phyloP scores from a whole-genome alignment of 2,888 invertebrate species.

The Byasa hedistus region DNA sequence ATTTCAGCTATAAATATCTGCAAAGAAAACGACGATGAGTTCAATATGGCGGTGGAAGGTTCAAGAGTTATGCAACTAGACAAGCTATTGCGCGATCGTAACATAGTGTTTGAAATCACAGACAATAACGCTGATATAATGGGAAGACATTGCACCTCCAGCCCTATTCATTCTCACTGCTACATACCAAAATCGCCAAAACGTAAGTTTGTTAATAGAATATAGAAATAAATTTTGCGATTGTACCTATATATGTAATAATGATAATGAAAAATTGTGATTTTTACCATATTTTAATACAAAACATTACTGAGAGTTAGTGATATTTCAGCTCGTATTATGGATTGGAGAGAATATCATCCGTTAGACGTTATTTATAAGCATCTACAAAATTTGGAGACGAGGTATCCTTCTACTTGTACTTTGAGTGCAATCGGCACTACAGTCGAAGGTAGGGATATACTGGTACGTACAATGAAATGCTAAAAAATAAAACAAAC shows the following conservation, averaged over 20 bases:
- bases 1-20: conserved; percentile 64
- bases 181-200: conserved; percentile 5
- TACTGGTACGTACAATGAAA: conserved; percentile 77
- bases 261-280: not conserved
- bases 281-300: not conserved
- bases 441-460: conserved; percentile 85
- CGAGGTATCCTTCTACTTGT: conserved; percentile 85
- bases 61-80: conserved; percentile 52
- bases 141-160: conserved; percentile 3
- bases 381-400: conserved; percentile 85
- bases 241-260: not conserved
- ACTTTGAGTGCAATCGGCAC: conserved; percentile 86
- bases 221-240: not conserved
- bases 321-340: conserved; percentile 41
- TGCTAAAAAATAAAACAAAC: not conserved
- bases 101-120: conserved; percentile 52
- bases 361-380: conserved; percentile 84
- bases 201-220: conserved; percentile 4
- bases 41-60: conserved; percentile 62
- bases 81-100: conserved; percentile 58
- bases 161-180: not conserved
- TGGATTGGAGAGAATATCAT: conserved; percentile 90
- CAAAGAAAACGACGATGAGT: conserved; percentile 46
- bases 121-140: conserved; percentile 36
- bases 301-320: not conserved